Percentiles rank a stretch among this genome's conserved stretches.
phyloP scores from a whole-genome alignment of 2,113 vertebrate species.

The Scopus umbretta region DNA sequence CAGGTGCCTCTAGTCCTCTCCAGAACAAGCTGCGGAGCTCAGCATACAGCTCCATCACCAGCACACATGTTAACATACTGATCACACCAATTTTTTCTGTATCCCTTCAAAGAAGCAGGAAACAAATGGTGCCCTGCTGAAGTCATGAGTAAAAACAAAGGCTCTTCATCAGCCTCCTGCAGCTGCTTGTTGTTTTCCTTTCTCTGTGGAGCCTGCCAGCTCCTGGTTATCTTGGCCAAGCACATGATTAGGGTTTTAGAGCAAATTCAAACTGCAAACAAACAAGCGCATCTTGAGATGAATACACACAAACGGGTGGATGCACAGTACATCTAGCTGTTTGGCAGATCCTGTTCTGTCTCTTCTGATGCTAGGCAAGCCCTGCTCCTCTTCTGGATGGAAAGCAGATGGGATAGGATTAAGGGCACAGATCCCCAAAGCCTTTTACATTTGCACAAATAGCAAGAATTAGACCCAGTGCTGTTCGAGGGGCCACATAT shows the following conservation, averaged over 20 bases:
- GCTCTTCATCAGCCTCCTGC: conserved; percentile 53
- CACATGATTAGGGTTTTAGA: conserved; percentile 28
- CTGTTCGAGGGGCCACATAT: rapidly evolving
- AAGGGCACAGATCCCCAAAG: neutral
- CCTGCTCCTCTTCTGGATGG: neutral
- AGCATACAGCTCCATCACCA: neutral
- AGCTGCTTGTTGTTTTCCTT: conserved; percentile 55
- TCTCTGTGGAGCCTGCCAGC: conserved; percentile 16
- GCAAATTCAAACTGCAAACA: conserved; percentile 29
- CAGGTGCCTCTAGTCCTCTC: neutral
- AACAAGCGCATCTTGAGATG: conserved; percentile 6
- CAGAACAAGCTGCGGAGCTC: neutral
- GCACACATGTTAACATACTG: neutral
- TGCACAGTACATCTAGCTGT: neutral
- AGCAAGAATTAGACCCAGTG: neutral
- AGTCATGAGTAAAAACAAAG: conserved; percentile 45
- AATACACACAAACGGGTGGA: neutral
- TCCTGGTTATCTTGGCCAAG: conserved; percentile 37
- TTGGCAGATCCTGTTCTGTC: neutral
- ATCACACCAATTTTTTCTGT: neutral
- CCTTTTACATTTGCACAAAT: neutral
- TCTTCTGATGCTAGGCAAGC: neutral
- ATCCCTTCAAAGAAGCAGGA: neutral
- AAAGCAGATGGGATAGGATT: neutral
- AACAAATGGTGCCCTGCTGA: conserved; percentile 22